These are phyloP conservation scores for Sarcophilus harrisii DNA, from an alignment of 2,797 vertebrate species.

Conservation along the genomic window DNA sequence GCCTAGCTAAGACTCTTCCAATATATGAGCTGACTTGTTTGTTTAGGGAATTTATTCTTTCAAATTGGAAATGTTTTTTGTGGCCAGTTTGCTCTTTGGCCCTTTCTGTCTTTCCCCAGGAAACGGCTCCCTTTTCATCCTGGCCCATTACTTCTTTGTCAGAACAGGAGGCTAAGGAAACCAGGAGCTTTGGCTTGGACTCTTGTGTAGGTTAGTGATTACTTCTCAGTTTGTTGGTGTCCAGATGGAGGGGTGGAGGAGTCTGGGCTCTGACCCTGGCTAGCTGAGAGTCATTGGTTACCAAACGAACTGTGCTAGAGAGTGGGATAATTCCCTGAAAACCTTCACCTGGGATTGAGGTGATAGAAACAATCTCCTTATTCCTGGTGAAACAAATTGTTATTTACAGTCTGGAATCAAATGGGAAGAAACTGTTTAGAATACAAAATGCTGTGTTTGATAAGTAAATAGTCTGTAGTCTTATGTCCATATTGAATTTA, in stretches of 20 bases:
- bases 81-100: conserved; percentile 7
- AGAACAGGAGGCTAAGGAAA: background rate
- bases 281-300: background rate
- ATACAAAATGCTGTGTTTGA: background rate
- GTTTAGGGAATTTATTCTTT: conserved; percentile 76
- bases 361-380: background rate
- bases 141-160: background rate
- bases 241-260: background rate
- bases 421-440: background rate
- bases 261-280: background rate
- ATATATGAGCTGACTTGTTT: conserved; percentile 65
- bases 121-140: background rate
- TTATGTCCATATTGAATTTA: background rate
- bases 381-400: background rate
- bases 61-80: conserved; percentile 67
- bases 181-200: background rate
- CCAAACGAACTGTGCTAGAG: background rate
- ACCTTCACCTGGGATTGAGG: background rate
- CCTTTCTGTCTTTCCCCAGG: conserved; percentile 9
- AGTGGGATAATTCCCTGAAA: background rate
- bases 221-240: background rate
- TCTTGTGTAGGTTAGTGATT: background rate
- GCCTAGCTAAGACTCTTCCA: conserved; percentile 70
- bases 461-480: background rate
- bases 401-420: background rate